phyloP scores from a whole-genome alignment of 2,113 vertebrate genomes.

The Cyrtonyx montezumae region DNA sequence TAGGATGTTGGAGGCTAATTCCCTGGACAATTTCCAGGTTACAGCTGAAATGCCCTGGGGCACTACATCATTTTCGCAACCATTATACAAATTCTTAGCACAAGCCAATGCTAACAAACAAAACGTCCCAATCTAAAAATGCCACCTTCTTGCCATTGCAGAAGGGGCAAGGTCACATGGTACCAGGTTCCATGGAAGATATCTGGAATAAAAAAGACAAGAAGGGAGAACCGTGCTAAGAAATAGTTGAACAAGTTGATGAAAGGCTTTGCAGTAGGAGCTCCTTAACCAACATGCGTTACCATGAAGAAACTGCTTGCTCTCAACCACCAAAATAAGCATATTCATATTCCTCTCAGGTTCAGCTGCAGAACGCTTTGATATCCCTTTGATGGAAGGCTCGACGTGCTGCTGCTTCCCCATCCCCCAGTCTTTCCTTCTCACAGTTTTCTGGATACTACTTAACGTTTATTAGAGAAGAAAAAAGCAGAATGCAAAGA shows the following conservation, averaged over 20 bases:
- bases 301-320: neutral
- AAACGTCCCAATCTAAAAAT: neutral
- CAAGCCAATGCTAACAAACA: neutral
- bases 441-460: neutral
- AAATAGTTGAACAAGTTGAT: neutral
- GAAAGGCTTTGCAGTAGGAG: neutral
- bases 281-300: neutral
- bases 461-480: constrained; percentile 13
- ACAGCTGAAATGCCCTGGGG: neutral
- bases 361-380: neutral
- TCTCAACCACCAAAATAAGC: neutral
- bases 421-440: neutral
- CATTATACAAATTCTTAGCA: neutral
- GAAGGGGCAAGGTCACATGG: fast-evolving
- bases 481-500: constrained; percentile 28
- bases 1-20: neutral
- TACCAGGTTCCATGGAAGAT: neutral
- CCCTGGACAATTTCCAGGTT: neutral
- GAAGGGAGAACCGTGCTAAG: neutral
- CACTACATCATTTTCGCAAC: neutral
- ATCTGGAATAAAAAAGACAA: neutral
- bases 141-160: neutral
- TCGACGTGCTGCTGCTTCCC: fast-evolving
- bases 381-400: constrained; percentile 11
- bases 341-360: neutral